These are phyloP conservation scores for Ammodramus savannarum DNA, from an alignment of 2,113 vertebrate species.

Conservation along the genomic window DNA sequence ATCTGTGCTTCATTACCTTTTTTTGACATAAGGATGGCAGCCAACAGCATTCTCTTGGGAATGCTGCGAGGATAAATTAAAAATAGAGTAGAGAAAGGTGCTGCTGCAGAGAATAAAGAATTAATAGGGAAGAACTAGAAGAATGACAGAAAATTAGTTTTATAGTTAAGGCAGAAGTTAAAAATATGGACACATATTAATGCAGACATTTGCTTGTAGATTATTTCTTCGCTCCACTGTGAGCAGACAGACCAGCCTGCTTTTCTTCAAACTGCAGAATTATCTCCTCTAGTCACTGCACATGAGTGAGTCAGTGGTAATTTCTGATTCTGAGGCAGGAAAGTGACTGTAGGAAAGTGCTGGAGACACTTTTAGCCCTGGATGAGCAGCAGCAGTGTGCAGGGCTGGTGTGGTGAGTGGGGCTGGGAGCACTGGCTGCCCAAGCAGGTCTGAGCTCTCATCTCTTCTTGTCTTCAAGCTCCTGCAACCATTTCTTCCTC, in stretches of 20 bases:
- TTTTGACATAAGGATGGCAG: neutral
- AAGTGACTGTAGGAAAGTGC: neutral
- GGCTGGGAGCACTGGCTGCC: fast-evolving
- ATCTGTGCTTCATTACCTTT: neutral
- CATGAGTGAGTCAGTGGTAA: neutral
- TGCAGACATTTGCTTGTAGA: neutral
- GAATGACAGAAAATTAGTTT: neutral
- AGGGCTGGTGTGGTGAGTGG: neutral
- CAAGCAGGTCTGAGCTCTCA: neutral
- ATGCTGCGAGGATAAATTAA: neutral
- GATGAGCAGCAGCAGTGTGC: neutral
- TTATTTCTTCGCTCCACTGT: neutral
- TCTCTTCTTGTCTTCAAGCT: neutral
- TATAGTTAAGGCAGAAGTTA: neutral
- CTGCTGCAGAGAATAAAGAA: neutral
- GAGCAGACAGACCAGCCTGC: neutral
- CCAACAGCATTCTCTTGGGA: neutral
- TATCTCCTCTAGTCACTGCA: neutral
- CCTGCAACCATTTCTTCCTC: neutral
- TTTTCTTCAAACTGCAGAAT: neutral
- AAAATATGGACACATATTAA: neutral
- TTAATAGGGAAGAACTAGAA: neutral
- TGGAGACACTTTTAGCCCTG: neutral
- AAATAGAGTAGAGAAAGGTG: neutral
- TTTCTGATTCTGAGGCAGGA: neutral